Conservation (phyloP, 2,888 invertebrate species). For the Lithodes maja region DNA sequence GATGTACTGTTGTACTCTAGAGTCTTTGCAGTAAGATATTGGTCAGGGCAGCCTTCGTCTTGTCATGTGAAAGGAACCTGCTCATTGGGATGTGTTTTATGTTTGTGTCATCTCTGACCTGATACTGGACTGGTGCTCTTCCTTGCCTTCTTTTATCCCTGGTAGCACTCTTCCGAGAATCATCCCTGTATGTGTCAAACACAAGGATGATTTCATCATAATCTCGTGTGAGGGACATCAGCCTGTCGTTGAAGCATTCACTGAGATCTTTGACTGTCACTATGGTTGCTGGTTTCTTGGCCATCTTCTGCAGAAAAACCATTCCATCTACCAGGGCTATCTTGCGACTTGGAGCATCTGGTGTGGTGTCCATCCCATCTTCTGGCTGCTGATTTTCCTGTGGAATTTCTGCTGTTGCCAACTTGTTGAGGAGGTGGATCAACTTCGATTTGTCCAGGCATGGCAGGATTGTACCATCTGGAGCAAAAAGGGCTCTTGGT, state of each 20-base stretch:
- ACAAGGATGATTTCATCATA: conserved; percentile 42
- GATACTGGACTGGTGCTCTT: conserved; percentile 38
- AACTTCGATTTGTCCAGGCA: conserved; percentile 43
- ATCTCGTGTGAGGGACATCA: conserved; percentile 42
- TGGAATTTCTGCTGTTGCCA: conserved; percentile 21
- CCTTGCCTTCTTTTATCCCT: conserved; percentile 39
- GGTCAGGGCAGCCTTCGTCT: conserved; percentile 39
- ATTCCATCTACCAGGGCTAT: conserved; percentile 36
- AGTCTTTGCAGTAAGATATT: conserved; percentile 41
- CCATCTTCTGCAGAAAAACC: conserved; percentile 42
- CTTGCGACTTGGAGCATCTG: conserved; percentile 40
- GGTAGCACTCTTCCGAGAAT: conserved; percentile 40
- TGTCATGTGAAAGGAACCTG: conserved; percentile 43
- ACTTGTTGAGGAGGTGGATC: conserved; percentile 39
- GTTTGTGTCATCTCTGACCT: conserved; percentile 42
- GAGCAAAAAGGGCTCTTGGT: conserved; percentile 39
- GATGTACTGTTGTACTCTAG: conserved; percentile 43
- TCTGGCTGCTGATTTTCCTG: conserved; percentile 39
- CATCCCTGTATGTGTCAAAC: conserved; percentile 38
- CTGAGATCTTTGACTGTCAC: conserved; percentile 46
- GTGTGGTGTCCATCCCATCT: conserved; percentile 41
- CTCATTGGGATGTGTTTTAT: conserved; percentile 42
- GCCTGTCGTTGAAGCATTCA: conserved; percentile 46
- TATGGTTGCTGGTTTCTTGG: conserved; percentile 16
- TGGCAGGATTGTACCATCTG: conserved; percentile 40